These are phyloP conservation scores for Carposina sasakii DNA, from an alignment of 1,140 invertebrate genomes.

Conservation along the genomic window DNA sequence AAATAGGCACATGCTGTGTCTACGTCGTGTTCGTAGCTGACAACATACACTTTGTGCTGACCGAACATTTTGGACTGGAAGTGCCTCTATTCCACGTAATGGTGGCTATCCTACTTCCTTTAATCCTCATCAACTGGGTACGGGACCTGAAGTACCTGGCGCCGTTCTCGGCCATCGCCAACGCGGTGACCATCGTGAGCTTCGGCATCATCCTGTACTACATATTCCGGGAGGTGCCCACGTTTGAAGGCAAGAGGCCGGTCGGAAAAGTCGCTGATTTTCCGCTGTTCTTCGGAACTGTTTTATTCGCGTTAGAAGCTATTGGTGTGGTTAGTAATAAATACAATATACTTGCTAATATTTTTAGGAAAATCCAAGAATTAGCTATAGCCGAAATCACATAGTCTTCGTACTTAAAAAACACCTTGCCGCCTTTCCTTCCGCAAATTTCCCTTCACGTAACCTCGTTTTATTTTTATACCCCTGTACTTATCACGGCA, in stretches of 20 bases:
- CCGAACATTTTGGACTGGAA: constrained; percentile 58
- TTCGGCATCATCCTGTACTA: constrained; percentile 82
- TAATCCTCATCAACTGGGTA: constrained; percentile 81
- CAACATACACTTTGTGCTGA: constrained; percentile 77
- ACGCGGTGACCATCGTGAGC: constrained; percentile 76
- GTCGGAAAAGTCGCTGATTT: constrained; percentile 65
- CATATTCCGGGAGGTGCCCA: constrained; percentile 76
- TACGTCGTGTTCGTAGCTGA: constrained; percentile 89
- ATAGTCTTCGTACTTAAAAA: too few species aligned
- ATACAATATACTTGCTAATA: too few species aligned
- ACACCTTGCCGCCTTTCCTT: too few species aligned
- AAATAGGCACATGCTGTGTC: constrained; percentile 91
- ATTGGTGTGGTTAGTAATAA: constrained; percentile 75
- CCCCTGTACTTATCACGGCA: too few species aligned
- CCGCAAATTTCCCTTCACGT: too few species aligned
- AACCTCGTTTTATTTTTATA: too few species aligned
- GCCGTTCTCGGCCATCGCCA: constrained; percentile 83
- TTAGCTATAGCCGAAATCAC: too few species aligned
- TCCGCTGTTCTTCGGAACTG: constrained; percentile 78
- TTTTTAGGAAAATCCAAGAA: too few species aligned
- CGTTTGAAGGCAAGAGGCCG: constrained; percentile 54
- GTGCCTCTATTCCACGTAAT: constrained; percentile 70
- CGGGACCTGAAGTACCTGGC: constrained; percentile 83
- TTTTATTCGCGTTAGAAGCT: constrained; percentile 79
- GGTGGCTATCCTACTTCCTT: constrained; percentile 75